Evolutionary conservation across 2,797 vertebrate species (phyloP).

Genomic region (Graptemys geographica): DNA sequence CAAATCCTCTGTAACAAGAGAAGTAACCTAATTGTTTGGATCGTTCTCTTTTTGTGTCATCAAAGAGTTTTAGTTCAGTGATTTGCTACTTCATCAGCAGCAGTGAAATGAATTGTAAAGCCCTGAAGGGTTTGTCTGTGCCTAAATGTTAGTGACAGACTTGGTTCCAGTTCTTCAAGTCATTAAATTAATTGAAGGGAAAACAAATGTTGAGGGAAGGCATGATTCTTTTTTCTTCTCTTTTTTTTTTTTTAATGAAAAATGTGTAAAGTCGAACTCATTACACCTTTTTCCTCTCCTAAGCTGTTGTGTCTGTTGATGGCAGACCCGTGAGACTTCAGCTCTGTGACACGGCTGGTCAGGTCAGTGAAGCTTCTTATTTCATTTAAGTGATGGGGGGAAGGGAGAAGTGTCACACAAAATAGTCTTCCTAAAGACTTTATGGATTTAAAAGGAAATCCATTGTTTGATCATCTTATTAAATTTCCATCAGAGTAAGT

Average conservation of each 20-base stretch:
- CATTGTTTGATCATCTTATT: conserved; percentile 34
- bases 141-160: neutral
- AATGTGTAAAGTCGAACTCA: neutral
- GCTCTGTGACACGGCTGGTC: conserved; percentile 95
- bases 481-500: neutral
- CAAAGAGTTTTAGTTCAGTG: neutral
- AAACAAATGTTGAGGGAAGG: neutral
- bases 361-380: conserved; percentile 83
- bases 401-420: conserved; percentile 33
- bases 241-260: neutral
- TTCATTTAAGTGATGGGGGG: conserved; percentile 37
- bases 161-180: neutral
- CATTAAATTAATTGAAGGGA: neutral
- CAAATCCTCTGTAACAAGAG: neutral
- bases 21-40: neutral
- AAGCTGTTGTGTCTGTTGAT: conserved; percentile 91
- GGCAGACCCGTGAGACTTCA: conserved; percentile 93
- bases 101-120: neutral
- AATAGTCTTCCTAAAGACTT: conserved; percentile 22
- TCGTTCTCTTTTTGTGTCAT: neutral
- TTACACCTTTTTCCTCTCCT: conserved; percentile 46
- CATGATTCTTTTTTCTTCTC: neutral
- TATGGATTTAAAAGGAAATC: conserved; percentile 47
- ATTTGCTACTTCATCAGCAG: neutral
- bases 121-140: neutral